These are phyloP conservation scores for Neolamprologus brichardi DNA, from an alignment of 2,113 vertebrate species.

Conservation along the genomic window DNA sequence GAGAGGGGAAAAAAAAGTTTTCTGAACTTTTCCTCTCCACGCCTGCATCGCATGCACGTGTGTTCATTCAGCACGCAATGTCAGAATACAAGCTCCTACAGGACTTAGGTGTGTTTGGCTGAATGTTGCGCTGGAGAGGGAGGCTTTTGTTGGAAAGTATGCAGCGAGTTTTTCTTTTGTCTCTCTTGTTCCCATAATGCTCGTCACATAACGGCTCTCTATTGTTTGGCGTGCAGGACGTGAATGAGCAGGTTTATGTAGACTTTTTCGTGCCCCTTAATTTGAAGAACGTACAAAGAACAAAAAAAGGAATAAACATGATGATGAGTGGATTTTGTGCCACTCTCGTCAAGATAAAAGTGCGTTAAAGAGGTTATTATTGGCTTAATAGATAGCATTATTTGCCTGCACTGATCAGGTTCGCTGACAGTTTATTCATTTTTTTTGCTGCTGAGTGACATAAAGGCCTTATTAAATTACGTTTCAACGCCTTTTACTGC, in stretches of 20 bases:
- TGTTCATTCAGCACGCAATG: neutral
- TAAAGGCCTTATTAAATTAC: neutral
- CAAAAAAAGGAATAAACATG: neutral
- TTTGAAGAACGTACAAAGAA: neutral
- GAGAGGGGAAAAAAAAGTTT: neutral
- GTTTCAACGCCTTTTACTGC: neutral
- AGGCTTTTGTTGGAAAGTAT: conserved; percentile 44
- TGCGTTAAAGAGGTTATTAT: neutral
- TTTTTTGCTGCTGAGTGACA: neutral
- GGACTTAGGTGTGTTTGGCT: conserved; percentile 59
- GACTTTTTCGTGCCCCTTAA: neutral
- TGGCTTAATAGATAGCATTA: neutral
- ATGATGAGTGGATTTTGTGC: neutral
- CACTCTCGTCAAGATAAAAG: neutral
- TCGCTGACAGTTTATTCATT: neutral
- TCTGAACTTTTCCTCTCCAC: neutral
- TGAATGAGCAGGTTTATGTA: conserved; percentile 18
- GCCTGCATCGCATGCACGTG: neutral
- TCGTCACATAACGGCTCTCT: conserved; percentile 2
- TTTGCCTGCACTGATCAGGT: neutral
- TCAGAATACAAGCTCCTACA: conserved; percentile 55
- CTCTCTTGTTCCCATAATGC: conserved; percentile 3
- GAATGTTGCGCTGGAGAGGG: neutral
- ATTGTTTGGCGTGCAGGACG: conserved; percentile 8
- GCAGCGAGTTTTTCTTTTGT: conserved; percentile 27